A percentile compares a stretch with the other conserved stretches of the same genome.
phyloP scores from a whole-genome alignment of 2,888 invertebrate genomes.

The Marasmarcha lunaedactyla region DNA sequence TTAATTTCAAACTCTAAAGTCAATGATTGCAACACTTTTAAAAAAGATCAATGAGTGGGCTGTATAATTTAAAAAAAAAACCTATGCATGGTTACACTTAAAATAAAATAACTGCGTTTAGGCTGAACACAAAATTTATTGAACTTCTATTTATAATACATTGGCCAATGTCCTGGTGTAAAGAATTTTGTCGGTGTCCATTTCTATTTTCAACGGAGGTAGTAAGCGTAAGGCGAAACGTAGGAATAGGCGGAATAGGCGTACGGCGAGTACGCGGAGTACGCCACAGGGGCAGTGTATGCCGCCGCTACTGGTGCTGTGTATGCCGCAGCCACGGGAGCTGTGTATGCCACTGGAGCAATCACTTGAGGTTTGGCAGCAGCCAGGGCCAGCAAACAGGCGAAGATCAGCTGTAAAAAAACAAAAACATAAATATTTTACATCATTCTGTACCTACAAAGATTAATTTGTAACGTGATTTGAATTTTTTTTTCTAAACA shows the following conservation, averaged over 20 bases:
- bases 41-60: too few relatives aligned
- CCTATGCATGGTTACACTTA: too few relatives aligned
- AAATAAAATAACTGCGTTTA: too few relatives aligned
- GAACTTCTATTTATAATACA: too few relatives aligned
- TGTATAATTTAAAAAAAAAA: too few relatives aligned
- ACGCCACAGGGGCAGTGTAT: constrained; percentile 29
- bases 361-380: constrained; percentile 30
- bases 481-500: too few relatives aligned
- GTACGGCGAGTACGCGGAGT: constrained; percentile 28
- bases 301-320: constrained; percentile 9
- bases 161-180: too few relatives aligned
- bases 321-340: constrained; percentile 21
- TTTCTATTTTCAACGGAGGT: constrained; percentile 17
- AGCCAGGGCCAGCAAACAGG: constrained; percentile 60
- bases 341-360: constrained; percentile 27
- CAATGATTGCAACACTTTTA: too few relatives aligned
- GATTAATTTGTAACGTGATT: constrained; percentile 3
- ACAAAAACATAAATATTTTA: constrained; percentile 6
- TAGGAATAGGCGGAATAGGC: constrained; percentile 30
- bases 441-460: not conserved
- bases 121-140: too few relatives aligned
- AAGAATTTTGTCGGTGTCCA: too few relatives aligned
- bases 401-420: constrained; percentile 56
- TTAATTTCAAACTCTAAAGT: too few relatives aligned
- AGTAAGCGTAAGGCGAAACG: constrained; percentile 28